Percentiles rank a stretch among this genome's conserved stretches.
These are phyloP conservation scores for Pinctada fucata DNA, from an alignment of 2,888 invertebrate genomes.

Conservation along the genomic window DNA sequence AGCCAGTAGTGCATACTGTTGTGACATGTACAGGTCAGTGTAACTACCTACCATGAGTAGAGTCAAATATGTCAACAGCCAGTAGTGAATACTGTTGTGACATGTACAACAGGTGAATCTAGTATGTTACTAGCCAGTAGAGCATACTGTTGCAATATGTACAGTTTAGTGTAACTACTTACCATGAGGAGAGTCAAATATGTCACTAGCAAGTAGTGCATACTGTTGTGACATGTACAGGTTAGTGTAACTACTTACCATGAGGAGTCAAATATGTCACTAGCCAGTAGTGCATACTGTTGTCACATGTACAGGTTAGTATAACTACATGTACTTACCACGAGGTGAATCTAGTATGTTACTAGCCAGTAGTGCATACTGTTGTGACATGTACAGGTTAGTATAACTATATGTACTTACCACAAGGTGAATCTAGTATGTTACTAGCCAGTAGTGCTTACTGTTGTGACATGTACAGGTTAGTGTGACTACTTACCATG, in stretches of 20 bases:
- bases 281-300: background rate
- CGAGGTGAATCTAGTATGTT: constrained; percentile 44
- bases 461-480: constrained; percentile 65
- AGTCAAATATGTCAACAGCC: constrained; percentile 60
- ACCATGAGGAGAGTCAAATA: constrained; percentile 64
- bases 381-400: constrained; percentile 50
- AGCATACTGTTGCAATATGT: background rate
- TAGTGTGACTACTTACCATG: constrained; percentile 56
- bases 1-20: constrained; percentile 59
- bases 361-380: constrained; percentile 58
- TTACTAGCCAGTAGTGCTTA: constrained; percentile 58
- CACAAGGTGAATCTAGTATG: constrained; percentile 60
- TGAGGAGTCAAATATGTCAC: constrained; percentile 12
- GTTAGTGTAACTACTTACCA: constrained; percentile 62
- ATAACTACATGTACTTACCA: constrained; percentile 49
- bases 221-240: constrained; percentile 67
- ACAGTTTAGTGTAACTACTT: background rate
- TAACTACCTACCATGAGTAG: constrained; percentile 59
- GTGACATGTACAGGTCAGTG: constrained; percentile 64
- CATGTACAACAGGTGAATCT: constrained; percentile 40
- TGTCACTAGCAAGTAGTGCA: constrained; percentile 55
- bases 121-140: background rate
- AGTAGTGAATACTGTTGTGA: constrained; percentile 62
- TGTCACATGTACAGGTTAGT: background rate
- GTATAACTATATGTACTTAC: constrained; percentile 38